phyloP scores from a whole-genome alignment of 2,888 invertebrate genomes.

The Cryptocephalus primarius region DNA sequence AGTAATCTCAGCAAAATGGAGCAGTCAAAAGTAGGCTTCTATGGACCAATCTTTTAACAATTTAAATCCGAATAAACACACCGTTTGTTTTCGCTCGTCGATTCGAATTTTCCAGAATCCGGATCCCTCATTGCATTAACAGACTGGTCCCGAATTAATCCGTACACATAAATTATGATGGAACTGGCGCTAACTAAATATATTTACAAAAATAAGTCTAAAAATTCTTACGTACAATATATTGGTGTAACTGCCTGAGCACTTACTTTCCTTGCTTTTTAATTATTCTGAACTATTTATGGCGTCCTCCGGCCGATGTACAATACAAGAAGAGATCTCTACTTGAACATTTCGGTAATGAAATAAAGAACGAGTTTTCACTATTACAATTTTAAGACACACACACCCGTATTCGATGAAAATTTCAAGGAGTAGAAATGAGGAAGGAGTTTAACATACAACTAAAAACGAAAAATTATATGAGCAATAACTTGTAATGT shows the following conservation, averaged over 20 bases:
- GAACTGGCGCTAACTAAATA: slow-evolving; percentile 34
- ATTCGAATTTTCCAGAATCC: too few relatives aligned
- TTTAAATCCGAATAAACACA: too few relatives aligned
- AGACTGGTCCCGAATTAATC: slow-evolving; percentile 6
- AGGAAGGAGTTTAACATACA: slow-evolving; percentile 4
- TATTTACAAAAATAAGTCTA: slow-evolving; percentile 37
- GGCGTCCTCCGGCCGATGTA: background rate
- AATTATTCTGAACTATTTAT: slow-evolving; percentile 1
- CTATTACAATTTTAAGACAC: background rate
- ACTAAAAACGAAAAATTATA: too few relatives aligned
- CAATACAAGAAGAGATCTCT: background rate
- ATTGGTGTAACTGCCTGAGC: slow-evolving; percentile 19
- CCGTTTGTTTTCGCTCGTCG: too few relatives aligned
- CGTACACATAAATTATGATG: slow-evolving; percentile 24
- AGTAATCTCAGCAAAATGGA: slow-evolving; percentile 23
- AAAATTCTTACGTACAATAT: slow-evolving; percentile 25
- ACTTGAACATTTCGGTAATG: background rate
- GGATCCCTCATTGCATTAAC: too few relatives aligned
- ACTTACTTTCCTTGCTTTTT: slow-evolving; percentile 5
- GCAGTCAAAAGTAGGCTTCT: slow-evolving; percentile 13
- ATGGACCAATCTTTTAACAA: too few relatives aligned
- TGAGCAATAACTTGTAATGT: too few relatives aligned
- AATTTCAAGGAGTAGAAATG: slow-evolving; percentile 1
- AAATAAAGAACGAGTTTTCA: background rate
- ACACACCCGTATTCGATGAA: background rate